Base-by-base conservation (phyloP, 2,113 vertebrate genomes). In the Planiliza haematocheilus region DNA sequence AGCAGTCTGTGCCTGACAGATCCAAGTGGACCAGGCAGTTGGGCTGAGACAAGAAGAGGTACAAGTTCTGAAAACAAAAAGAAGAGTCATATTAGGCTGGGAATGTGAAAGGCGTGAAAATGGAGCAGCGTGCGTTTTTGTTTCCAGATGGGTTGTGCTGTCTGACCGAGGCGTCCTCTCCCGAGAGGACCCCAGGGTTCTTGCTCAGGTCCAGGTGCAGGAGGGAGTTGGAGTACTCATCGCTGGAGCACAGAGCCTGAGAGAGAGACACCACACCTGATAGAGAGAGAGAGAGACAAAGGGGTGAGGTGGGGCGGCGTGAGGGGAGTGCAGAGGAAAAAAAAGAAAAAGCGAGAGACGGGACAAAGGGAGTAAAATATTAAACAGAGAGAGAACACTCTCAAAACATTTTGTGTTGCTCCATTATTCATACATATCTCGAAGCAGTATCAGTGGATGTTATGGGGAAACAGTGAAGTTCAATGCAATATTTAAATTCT, bases 161-260 rank as follows among this genome's bases (percentile, higher is more conserved):
- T 77, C 96, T 95, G 86, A 97, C 96, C 77, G 95, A 95, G 66
- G 95, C 93, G 34, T 97, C 96, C 1, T 96, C 96, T 1, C 95
- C 95, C 1, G 95, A 94, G 41, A 97, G 94, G 68, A 96, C 93
- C 41, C 96, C 96, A 0, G 96, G 94, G 81, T 97, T 97, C 89
- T 94, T 96, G 94, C 96, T 97, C 85, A 97, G 90, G 89, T 97
- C 95, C 86, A 97, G 94, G 86, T 96, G 95, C 50, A 94, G 94
- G 21, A 97, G 94, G 21, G 96, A 96, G 89, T 93, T 96, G 86
- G 95, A 95, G 87, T 96, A 96, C 69, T 95, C 94, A 0, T 96
- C 95, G 41, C 94, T 96, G 90, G 95, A 95, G 83, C 94, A 94
- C 17, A 97, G 91, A 60, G 96, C 95, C 93, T 97, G 96, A 87